phyloP scores from a whole-genome alignment of 2,113 vertebrate species.

The Thalassoma bifasciatum region DNA sequence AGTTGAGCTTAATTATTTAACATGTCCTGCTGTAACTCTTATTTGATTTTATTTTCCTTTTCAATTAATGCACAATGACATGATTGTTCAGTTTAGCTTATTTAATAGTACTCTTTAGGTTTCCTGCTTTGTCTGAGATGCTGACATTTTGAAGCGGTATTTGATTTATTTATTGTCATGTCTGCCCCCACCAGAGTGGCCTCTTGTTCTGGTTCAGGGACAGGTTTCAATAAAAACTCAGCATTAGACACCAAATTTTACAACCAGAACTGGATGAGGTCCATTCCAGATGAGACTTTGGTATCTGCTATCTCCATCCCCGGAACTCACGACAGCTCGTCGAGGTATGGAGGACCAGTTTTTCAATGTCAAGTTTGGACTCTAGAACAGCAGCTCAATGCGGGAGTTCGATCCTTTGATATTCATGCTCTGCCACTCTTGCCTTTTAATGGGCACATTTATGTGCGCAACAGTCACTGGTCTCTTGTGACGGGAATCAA shows the following conservation, averaged over 20 bases:
- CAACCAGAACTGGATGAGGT: constrained; percentile 72
- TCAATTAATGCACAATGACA: not conserved
- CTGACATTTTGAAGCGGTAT: not conserved
- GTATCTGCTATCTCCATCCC: constrained; percentile 75
- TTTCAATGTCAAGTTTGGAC: constrained; percentile 63
- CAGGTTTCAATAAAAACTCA: constrained; percentile 45
- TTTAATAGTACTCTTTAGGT: not conserved
- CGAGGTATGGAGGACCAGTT: constrained; percentile 25
- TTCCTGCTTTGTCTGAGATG: not conserved
- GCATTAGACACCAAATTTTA: not conserved
- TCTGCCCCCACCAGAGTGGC: constrained; percentile 32
- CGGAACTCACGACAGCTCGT: constrained; percentile 73
- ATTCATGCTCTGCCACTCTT: constrained; percentile 35
- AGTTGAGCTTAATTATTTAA: constrained; percentile 37
- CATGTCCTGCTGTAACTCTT: not conserved
- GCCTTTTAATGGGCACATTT: not conserved
- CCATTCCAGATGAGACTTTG: constrained; percentile 37
- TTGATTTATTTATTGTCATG: not conserved
- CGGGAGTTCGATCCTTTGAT: constrained; percentile 75
- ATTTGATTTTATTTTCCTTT: too few relatives aligned
- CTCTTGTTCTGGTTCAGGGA: constrained; percentile 11
- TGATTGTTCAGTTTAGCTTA: not conserved
- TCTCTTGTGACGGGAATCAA: not conserved
- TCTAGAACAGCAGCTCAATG: constrained; percentile 67
- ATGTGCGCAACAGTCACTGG: constrained; percentile 30